Conservation (phyloP, 2,113 vertebrate genomes). For the Tragelaphus buxtoni region DNA sequence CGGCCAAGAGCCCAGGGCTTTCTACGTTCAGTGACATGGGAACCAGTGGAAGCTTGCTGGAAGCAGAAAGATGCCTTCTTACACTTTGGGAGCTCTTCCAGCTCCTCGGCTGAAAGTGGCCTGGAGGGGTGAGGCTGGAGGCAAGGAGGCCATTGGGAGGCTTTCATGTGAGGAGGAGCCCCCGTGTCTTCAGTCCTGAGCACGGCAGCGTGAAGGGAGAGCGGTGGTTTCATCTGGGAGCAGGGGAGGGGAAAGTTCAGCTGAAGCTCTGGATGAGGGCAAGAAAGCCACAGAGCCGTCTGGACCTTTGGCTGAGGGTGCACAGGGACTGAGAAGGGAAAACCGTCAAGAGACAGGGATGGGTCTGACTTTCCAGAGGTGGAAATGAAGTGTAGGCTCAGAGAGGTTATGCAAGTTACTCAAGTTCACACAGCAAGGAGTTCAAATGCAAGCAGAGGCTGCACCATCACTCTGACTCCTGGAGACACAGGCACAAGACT, state of each 20-base stretch:
- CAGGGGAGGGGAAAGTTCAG: not conserved
- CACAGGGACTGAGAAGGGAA: no score
- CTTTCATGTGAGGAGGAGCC: accelerated
- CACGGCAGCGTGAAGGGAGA: accelerated
- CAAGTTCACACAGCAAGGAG: not conserved
- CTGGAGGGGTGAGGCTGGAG: accelerated
- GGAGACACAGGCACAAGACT: accelerated
- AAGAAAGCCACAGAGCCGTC: accelerated
- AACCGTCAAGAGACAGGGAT: accelerated
- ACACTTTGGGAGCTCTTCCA: not conserved
- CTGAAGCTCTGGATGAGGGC: accelerated
- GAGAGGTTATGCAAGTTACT: not conserved
- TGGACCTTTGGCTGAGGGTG: accelerated
- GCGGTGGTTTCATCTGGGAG: accelerated
- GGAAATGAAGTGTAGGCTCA: not conserved
- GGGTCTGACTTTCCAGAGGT: not conserved
- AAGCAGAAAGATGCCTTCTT: not conserved
- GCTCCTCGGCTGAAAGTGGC: not conserved
- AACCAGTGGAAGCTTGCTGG: not conserved
- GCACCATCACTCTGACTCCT: accelerated
- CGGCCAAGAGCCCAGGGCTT: accelerated
- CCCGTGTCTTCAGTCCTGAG: accelerated
- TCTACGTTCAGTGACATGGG: accelerated
- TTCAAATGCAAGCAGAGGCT: accelerated
- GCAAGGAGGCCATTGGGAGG: accelerated